phyloP scores from a whole-genome alignment of 2,797 vertebrate genomes.

The Poecilia wingei region DNA sequence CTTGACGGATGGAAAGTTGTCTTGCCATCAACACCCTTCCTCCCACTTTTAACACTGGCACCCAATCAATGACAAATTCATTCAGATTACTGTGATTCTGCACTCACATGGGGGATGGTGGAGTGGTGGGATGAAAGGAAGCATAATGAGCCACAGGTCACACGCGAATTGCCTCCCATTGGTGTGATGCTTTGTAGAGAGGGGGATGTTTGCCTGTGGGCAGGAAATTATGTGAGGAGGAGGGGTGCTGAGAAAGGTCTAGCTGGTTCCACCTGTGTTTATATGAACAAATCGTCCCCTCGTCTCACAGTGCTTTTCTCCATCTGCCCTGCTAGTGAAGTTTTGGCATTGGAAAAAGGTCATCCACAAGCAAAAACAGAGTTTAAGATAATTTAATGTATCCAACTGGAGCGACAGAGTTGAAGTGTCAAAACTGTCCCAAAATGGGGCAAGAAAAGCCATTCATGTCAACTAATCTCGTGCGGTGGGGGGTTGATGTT shows the following conservation, averaged over 20 bases:
- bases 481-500: not conserved
- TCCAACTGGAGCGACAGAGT: not conserved
- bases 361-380: not conserved
- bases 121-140: conserved; percentile 28
- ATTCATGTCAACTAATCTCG: not conserved
- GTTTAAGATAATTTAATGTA: not conserved
- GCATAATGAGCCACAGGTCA: conserved; percentile 42
- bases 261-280: conserved; percentile 54
- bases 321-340: conserved; percentile 22
- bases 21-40: conserved; percentile 9
- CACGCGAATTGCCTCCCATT: conserved; percentile 49
- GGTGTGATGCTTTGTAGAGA: conserved; percentile 42
- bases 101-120: conserved; percentile 20
- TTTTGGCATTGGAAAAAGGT: not conserved
- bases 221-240: conserved; percentile 27
- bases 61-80: conserved; percentile 61
- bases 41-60: conserved; percentile 47
- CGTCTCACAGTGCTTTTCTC: conserved; percentile 20
- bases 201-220: conserved; percentile 38
- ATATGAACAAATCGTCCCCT: conserved; percentile 52
- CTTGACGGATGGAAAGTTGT: conserved; percentile 1
- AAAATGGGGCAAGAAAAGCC: not conserved
- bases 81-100: conserved; percentile 37
- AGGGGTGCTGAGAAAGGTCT: conserved; percentile 39
- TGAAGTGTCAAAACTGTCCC: not conserved